A percentile compares a stretch with the other conserved stretches of the same genome.
Evolutionary conservation across 2,113 vertebrate species (phyloP).

Genomic region (Embiotoca jacksoni): DNA sequence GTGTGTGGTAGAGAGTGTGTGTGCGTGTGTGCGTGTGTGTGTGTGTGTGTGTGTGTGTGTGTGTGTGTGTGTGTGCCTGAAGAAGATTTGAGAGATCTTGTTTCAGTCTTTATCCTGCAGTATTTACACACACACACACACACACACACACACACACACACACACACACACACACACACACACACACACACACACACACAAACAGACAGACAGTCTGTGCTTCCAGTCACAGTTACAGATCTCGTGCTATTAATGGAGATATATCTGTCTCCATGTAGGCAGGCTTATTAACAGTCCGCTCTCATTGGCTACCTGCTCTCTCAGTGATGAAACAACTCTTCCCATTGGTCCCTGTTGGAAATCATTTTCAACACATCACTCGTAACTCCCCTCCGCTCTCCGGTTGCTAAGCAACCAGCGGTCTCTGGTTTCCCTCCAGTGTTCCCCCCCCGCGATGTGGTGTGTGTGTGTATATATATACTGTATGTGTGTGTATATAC

Average conservation of each 20-base stretch:
- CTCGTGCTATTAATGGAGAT: constrained; percentile 79
- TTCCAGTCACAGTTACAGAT: constrained; percentile 73
- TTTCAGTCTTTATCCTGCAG: constrained; percentile 63
- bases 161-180: constrained; percentile 19
- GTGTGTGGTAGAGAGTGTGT: constrained; percentile 30
- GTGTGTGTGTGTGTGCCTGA: not conserved
- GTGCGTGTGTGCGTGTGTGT: constrained; percentile 11
- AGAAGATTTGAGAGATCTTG: constrained; percentile 39
- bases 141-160: constrained; percentile 10
- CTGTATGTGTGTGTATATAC: constrained; percentile 10
- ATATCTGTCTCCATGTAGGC: constrained; percentile 72
- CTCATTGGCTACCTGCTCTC: constrained; percentile 66
- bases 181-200: constrained; percentile 15
- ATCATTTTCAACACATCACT: constrained; percentile 55
- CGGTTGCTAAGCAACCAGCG: constrained; percentile 90
- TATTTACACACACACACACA: constrained; percentile 37
- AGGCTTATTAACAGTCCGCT: constrained; percentile 36
- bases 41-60: not conserved
- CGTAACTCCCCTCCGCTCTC: constrained; percentile 76
- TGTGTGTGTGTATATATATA: constrained; percentile 8
- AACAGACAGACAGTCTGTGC: constrained; percentile 27
- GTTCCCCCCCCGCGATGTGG: constrained; percentile 1
- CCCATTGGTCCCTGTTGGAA: constrained; percentile 60
- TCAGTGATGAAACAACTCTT: constrained; percentile 34
- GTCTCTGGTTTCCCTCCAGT: constrained; percentile 64